Base-by-base conservation (phyloP, 2,888 invertebrate genomes). In the Stegana nigrithorax region DNA sequence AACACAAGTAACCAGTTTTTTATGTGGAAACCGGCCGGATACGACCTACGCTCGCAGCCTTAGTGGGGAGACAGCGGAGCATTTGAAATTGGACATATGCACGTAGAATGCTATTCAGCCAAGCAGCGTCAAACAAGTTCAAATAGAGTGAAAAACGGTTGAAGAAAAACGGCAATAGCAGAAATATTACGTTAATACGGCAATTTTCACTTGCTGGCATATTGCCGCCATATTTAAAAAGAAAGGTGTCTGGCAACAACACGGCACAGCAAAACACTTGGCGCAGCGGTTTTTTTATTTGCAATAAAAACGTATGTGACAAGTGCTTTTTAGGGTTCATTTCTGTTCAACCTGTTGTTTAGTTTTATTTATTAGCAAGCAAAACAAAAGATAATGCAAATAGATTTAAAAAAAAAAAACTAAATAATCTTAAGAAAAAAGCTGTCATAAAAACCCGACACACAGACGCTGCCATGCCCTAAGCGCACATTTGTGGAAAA, bases 61-160 rank as follows among this genome's bases (percentile, higher is more conserved):
- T 68, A 60, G 67, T 68, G 73, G 72, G 63, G 66, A n/a, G n/a
- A 58, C 66, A 53, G 53, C 66, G 68, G 68, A 32, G 10, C 42
- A n/a, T n/a, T 25, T 21, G 2, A 55, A 73, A 60, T 50, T 57
- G 61, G 66, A 62, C 69, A 57, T n/a, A n/a, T n/a, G n/a, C n/a
- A n/a, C 63, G 25, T 42, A 53, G 53, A 45, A 44, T 47, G 63
- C 42, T n/a, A 32, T 25, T 26, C 45, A 55, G 32, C 17, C 19
- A 21, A 3, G 36, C n/a, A 19, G 56, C 17, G 23, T 47, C 21
- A 23, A 29, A 29, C n/a, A n/a, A 44, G 19, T 8, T 17, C n/a
- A 44, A 29, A 44, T 44, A n/a, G 17, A 44, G 12, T 44, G n/a
- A 36, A 44, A n/a, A 5, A 23, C 10, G 47, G 4, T n/a, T 39